phyloP scores from a whole-genome alignment of 2,888 invertebrate species.

The Morinoia aosen region DNA sequence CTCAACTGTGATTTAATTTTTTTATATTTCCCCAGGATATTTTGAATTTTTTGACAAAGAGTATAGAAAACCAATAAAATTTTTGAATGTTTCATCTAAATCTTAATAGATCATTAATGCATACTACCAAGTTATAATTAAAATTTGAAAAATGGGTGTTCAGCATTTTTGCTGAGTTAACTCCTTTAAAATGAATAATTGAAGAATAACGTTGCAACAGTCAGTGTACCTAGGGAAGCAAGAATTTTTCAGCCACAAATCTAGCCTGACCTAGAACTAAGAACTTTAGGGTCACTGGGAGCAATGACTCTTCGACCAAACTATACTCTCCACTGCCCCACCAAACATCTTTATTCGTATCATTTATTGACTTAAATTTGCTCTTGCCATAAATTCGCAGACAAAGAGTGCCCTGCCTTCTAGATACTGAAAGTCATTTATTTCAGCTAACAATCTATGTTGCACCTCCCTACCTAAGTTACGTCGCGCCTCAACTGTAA shows the following conservation, averaged over 20 bases:
- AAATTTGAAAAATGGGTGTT: neutral
- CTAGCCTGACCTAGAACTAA: neutral
- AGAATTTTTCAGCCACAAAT: neutral
- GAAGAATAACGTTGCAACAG: neutral
- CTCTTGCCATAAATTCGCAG: neutral
- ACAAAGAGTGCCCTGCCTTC: conserved; percentile 1
- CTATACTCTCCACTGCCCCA: neutral
- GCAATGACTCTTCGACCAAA: neutral
- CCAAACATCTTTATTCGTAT: conserved; percentile 12
- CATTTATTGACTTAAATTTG: conserved; percentile 17
- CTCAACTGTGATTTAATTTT: neutral
- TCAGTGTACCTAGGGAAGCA: neutral
- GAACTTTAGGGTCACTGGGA: neutral
- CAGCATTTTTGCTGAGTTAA: neutral
- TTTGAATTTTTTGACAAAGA: neutral
- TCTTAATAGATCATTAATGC: neutral
- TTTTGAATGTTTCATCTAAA: neutral
- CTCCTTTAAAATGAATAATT: neutral
- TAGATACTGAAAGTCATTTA: neutral
- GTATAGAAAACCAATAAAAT: neutral
- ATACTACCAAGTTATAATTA: neutral
- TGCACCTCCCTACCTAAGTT: neutral
- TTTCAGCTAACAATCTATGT: conserved; percentile 9
- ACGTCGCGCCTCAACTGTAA: neutral
- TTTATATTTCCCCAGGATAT: neutral